Conservation (phyloP, 2,113 vertebrate species). For the Anolis sagrei region DNA sequence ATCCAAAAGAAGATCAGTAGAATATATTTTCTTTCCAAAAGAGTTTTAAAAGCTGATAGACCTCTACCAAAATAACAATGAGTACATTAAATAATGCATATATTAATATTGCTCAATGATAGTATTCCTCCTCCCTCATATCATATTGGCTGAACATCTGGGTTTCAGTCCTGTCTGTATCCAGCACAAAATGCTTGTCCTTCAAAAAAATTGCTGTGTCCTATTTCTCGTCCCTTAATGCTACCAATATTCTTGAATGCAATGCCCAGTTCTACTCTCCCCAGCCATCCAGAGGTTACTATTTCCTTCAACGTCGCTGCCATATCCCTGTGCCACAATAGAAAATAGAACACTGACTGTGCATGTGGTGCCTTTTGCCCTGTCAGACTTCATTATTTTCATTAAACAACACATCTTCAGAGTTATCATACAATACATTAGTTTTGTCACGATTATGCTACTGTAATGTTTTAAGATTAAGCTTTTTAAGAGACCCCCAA, state of each 20-base stretch:
- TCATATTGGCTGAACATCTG: background rate
- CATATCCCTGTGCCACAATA: too few relatives aligned
- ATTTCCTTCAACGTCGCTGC: background rate
- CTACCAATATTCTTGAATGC: background rate
- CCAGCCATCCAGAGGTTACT: background rate
- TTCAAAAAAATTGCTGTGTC: background rate
- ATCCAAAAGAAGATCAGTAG: background rate
- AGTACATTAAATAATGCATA: background rate
- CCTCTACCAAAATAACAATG: too few relatives aligned
- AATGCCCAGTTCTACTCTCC: background rate
- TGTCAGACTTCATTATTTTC: background rate
- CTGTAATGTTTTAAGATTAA: background rate
- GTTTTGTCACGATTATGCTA: background rate
- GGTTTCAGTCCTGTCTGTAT: background rate
- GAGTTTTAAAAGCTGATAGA: background rate
- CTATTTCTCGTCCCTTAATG: background rate
- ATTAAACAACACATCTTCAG: background rate
- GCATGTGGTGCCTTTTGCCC: background rate
- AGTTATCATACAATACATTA: background rate
- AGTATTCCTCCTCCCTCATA: background rate
- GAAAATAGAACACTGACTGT: background rate
- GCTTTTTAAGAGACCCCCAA: background rate
- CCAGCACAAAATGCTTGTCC: background rate
- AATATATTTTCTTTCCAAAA: background rate
- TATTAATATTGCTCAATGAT: background rate